Conservation (phyloP, 2,888 invertebrate genomes). For the Phengaris arion region DNA sequence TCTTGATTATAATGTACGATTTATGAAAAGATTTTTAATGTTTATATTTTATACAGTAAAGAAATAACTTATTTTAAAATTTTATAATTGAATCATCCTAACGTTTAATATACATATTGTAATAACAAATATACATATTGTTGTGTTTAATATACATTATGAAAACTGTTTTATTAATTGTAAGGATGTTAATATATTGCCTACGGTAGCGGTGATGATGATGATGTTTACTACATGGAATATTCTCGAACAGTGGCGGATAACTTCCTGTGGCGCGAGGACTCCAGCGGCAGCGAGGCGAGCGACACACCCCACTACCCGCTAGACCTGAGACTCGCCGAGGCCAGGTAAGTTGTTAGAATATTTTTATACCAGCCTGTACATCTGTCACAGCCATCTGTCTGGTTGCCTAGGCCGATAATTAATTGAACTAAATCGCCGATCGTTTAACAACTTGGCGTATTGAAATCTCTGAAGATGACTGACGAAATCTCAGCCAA, state of each 20-base stretch:
- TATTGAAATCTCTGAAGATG: too few species aligned
- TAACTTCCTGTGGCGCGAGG: slow-evolving; percentile 70
- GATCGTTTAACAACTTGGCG: too few species aligned
- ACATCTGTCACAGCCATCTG: too few species aligned
- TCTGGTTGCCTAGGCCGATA: too few species aligned
- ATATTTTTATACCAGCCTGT: too few species aligned
- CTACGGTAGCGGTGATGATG: background rate
- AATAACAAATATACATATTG: background rate
- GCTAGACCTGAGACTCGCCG: slow-evolving; percentile 70
- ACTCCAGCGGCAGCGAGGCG: slow-evolving; percentile 74
- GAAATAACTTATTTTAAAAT: background rate
- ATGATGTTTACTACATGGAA: background rate
- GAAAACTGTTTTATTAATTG: background rate
- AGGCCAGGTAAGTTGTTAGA: slow-evolving; percentile 59
- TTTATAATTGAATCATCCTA: background rate
- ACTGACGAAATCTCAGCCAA: too few species aligned
- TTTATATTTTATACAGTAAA: background rate
- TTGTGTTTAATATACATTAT: background rate
- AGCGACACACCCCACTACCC: slow-evolving; percentile 71
- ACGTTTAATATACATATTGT: background rate
- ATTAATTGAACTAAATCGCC: too few species aligned
- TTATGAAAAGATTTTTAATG: background rate
- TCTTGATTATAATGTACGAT: background rate
- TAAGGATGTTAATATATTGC: background rate
- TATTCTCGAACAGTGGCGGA: slow-evolving; percentile 54